Conservation (phyloP, 2,888 invertebrate species). For the Heliothis peltigera region DNA sequence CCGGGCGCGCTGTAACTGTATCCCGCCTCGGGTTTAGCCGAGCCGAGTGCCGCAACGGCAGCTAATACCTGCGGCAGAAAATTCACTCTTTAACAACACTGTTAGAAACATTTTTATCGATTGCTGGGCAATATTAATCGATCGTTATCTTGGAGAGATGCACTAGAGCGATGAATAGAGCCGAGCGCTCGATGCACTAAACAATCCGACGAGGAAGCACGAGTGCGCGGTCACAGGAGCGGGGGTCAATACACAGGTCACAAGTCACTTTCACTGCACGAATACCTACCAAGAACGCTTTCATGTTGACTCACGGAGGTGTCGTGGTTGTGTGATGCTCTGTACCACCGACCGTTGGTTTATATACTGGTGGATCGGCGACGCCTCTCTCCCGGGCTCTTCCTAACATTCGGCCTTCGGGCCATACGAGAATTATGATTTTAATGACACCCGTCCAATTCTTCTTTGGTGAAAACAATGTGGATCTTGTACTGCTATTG, state of each 20-base stretch:
- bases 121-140: constrained; percentile 67
- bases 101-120: constrained; percentile 58
- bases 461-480: constrained; percentile 88
- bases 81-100: constrained; percentile 66
- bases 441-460: constrained; percentile 88
- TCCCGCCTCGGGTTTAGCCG: constrained; percentile 91
- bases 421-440: constrained; percentile 88
- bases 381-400: constrained; percentile 88
- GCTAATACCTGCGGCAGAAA: constrained; percentile 85
- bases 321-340: constrained; percentile 88
- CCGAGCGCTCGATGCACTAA: constrained; percentile 74
- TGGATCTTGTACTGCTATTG: constrained; percentile 75
- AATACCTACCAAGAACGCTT: constrained; percentile 89
- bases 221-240: constrained; percentile 72
- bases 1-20: constrained; percentile 90
- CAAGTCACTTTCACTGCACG: constrained; percentile 88
- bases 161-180: constrained; percentile 67
- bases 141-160: constrained; percentile 39
- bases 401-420: constrained; percentile 89
- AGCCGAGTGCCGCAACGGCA: constrained; percentile 89
- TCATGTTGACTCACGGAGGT: constrained; percentile 89
- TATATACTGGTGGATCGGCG: constrained; percentile 83
- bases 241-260: constrained; percentile 83
- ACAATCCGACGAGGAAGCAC: constrained; percentile 80
- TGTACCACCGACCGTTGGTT: constrained; percentile 77